phyloP scores from a whole-genome alignment of 2,888 invertebrate genomes.

The Parthenolecanium corni region DNA sequence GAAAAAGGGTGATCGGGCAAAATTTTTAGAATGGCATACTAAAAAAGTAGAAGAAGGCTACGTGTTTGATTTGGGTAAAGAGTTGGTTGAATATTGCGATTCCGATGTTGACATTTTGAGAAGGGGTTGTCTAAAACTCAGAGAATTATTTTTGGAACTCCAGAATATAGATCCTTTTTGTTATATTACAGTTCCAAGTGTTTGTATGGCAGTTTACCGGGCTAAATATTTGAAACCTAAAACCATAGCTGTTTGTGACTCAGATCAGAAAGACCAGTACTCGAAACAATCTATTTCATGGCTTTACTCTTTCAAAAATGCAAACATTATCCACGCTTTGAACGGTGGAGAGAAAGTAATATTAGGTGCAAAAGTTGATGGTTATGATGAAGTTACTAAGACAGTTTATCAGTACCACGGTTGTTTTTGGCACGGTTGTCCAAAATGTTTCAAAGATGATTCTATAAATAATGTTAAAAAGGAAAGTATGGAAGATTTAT shows the following conservation, averaged over 20 bases:
- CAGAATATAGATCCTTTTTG: too few relatives aligned
- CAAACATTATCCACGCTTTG: slow-evolving; percentile 5
- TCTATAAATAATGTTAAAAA: neutral
- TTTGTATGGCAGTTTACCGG: slow-evolving; percentile 30
- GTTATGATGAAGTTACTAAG: slow-evolving; percentile 9
- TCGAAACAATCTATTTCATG: slow-evolving; percentile 30
- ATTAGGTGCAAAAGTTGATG: slow-evolving; percentile 4
- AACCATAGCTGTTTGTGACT: neutral
- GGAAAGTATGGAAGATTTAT: neutral
- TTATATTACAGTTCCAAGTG: slow-evolving; percentile 31
- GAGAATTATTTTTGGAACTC: slow-evolving; percentile 30
- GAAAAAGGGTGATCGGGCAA: slow-evolving; percentile 23
- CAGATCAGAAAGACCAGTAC: slow-evolving; percentile 29
- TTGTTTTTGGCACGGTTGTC: slow-evolving; percentile 18
- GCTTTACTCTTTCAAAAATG: slow-evolving; percentile 25
- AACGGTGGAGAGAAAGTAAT: slow-evolving; percentile 5
- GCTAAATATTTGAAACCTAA: slow-evolving; percentile 25
- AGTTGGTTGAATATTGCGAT: slow-evolving; percentile 5
- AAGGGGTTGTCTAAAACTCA: slow-evolving; percentile 30
- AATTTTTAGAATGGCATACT: slow-evolving; percentile 31
- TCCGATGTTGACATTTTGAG: slow-evolving; percentile 25
- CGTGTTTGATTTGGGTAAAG: slow-evolving; percentile 29
- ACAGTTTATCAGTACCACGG: slow-evolving; percentile 20
- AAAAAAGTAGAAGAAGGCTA: slow-evolving; percentile 29
- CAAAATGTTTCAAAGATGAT: neutral